Evolutionary conservation across 2,888 invertebrate species (phyloP).

Genomic region (Tromatobia lineatoria): DNA sequence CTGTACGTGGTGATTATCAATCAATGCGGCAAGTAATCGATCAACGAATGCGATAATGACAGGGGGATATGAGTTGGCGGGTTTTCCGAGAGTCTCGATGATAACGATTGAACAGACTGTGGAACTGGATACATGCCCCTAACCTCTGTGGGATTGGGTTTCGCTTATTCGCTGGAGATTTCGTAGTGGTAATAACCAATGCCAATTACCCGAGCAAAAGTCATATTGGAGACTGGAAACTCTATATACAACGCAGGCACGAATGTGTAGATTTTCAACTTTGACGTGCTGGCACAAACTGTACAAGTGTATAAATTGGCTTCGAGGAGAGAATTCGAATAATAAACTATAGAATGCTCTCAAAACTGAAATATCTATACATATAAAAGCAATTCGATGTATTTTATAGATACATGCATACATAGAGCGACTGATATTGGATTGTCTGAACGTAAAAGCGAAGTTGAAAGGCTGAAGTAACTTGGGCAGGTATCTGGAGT

Average conservation of each 20-base stretch:
- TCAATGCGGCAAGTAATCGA: conserved; percentile 14
- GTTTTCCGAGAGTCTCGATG: background rate
- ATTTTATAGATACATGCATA: no score
- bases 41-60: conserved; percentile 17
- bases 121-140: background rate
- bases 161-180: conserved; percentile 42
- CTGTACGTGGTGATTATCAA: conserved; percentile 12
- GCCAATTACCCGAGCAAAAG: conserved; percentile 41
- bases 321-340: conserved; percentile 12
- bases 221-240: conserved; percentile 26
- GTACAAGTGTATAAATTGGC: conserved; percentile 22
- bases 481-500: conserved; percentile 27
- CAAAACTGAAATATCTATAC: background rate
- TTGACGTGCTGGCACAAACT: conserved; percentile 1
- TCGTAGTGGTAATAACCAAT: conserved; percentile 46
- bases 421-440: background rate
- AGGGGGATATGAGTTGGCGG: background rate
- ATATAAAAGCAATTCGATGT: conserved; percentile 7
- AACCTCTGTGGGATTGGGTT: conserved; percentile 32
- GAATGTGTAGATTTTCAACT: conserved; percentile 8
- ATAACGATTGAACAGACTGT: background rate
- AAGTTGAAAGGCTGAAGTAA: conserved; percentile 28
- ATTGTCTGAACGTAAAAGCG: conserved; percentile 26
- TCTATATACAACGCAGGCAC: background rate
- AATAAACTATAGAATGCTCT: conserved; percentile 29